Conservation (phyloP, 2,888 invertebrate species). For the Trisateles emortualis region DNA sequence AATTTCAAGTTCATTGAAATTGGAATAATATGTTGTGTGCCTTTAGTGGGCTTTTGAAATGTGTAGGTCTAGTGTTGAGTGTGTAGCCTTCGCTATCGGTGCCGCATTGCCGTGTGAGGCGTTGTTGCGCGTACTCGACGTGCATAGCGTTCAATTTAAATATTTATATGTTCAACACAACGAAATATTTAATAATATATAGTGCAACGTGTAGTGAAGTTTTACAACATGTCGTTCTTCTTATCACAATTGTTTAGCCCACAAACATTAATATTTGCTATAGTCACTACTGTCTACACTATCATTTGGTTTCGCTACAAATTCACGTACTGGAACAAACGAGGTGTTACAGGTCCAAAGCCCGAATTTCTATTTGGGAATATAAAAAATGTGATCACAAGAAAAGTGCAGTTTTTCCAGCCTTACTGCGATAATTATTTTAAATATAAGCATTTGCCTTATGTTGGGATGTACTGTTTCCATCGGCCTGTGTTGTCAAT, state of each 20-base stretch:
- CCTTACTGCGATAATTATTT: conserved; percentile 87
- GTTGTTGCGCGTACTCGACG: background rate
- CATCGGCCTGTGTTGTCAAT: conserved; percentile 88
- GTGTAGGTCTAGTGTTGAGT: conserved; percentile 34
- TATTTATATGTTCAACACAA: too few relatives aligned
- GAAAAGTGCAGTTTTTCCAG: conserved; percentile 87
- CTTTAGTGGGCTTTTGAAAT: conserved; percentile 50
- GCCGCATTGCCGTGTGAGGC: conserved; percentile 11
- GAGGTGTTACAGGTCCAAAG: conserved; percentile 84
- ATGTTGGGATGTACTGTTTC: conserved; percentile 88
- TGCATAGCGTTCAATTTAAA: background rate
- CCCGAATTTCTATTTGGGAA: conserved; percentile 89
- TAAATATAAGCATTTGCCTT: conserved; percentile 79
- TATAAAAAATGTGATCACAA: conserved; percentile 82
- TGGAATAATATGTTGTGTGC: conserved; percentile 36
- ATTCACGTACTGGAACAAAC: conserved; percentile 87
- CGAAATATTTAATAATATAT: background rate
- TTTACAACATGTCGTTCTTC: conserved; percentile 37
- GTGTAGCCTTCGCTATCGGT: conserved; percentile 39
- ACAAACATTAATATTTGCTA: conserved; percentile 51
- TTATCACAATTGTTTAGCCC: conserved; percentile 43
- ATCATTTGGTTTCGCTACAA: conserved; percentile 75
- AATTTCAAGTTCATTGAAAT: conserved; percentile 44
- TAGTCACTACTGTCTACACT: conserved; percentile 51
- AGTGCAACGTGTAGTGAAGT: conserved; percentile 8